Evolutionary conservation across 1,140 invertebrate genomes (phyloP), one percentile per base, ranked within the genome.

Genomic region (Cataglyphis hispanica): DNA sequence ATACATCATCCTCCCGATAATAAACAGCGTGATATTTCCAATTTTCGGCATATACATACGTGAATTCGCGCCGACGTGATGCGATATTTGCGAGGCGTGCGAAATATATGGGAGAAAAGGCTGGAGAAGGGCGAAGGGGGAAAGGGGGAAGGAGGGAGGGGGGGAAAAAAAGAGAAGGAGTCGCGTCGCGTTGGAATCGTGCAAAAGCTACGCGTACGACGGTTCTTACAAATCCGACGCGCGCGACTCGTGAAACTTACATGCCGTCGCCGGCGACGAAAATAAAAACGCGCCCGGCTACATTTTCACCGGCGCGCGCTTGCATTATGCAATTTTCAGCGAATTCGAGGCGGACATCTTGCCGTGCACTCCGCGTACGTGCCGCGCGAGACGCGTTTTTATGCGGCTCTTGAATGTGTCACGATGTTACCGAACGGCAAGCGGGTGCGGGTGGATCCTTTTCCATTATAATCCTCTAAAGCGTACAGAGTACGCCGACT

Each of bases 181-280:
- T 78, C 34, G 66, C 58, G 53, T 72, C 78, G 67, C 56, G 27
- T 27, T 56, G 46, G 53, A 60, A 83, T 72, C 67, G 78, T 43
- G 78, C 78, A 60, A 83, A 74, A 72, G 78, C 67, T 60, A 60
- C 78, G 78, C 78, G 56, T 43, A 61, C 78, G 34, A 69, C 40
- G 76, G 56, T 72, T n/a, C 61, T 81, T 80, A 80, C 70, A 74
- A 77, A 81, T 86, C 67, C 85, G 63, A 50, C 53, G 67, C 75
- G 67, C 75, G 64, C 78, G 25, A 85, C 60, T 70, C 78, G 84
- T 80, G 84, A 87, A 80, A 86, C 78, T 83, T 83, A 83, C 78
- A 83, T 83, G 78, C 40, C 66, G 53, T 81, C 66, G 64, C 34
- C 67, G 67, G 8, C 78, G 78, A 74, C 78, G 53, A 83, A 74